Conservation (phyloP, 1,140 invertebrate species). For the Ylistrum balloti region DNA sequence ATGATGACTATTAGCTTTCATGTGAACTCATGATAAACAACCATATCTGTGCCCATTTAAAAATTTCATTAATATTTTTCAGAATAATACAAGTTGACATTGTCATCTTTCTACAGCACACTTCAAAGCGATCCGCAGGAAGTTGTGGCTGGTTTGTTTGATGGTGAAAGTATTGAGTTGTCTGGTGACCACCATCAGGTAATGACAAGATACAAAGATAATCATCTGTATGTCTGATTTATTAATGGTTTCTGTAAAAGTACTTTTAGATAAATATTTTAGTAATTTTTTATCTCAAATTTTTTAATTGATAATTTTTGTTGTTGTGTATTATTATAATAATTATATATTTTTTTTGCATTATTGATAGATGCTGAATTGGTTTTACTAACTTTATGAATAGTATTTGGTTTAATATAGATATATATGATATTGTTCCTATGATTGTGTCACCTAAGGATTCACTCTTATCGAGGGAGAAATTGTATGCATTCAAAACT, state of each 20-base stretch:
- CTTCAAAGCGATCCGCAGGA: neutral
- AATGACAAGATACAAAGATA: neutral
- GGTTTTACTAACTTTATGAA: too few species aligned
- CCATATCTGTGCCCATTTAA: neutral
- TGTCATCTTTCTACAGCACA: neutral
- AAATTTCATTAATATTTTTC: constrained; percentile 17
- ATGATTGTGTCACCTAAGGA: too few species aligned
- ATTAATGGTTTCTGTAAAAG: neutral
- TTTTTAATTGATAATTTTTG: too few species aligned
- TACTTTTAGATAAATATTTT: too few species aligned
- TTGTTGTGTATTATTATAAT: too few species aligned
- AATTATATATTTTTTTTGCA: too few species aligned
- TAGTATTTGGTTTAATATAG: too few species aligned
- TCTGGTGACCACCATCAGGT: neutral
- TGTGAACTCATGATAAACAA: neutral
- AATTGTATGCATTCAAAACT: too few species aligned
- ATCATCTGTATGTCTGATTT: neutral
- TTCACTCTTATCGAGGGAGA: too few species aligned
- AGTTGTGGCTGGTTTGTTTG: neutral
- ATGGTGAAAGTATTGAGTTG: neutral
- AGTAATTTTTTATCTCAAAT: too few species aligned
- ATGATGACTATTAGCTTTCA: neutral
- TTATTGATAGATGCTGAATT: too few species aligned
- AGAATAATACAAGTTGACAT: constrained; percentile 29
- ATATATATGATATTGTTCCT: too few species aligned